Percentiles rank a stretch among this genome's conserved stretches.
These are phyloP conservation scores for Stegastes partitus DNA, from an alignment of 2,113 vertebrate genomes.

Conservation along the genomic window DNA sequence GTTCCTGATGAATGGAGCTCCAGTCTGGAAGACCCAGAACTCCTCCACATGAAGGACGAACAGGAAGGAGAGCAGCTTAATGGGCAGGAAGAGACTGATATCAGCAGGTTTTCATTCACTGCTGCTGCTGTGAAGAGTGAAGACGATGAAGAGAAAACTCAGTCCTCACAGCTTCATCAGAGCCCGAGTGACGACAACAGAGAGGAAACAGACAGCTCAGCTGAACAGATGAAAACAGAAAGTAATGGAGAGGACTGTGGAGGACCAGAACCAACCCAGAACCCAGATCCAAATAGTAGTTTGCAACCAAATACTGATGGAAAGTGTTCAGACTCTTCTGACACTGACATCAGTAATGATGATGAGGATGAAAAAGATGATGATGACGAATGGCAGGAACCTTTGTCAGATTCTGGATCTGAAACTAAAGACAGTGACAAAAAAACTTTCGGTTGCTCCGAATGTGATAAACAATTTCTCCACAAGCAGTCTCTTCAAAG, in stretches of 20 bases:
- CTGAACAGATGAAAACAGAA: too few species aligned
- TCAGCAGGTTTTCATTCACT: not conserved
- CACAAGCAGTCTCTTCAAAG: not conserved
- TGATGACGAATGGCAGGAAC: slow-evolving; percentile 15
- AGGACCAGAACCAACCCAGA: not conserved
- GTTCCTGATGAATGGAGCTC: not conserved
- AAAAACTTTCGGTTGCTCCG: not conserved
- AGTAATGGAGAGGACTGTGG: not conserved
- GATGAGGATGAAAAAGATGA: not conserved
- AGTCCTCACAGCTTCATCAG: slow-evolving; percentile 1
- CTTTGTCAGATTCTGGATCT: slow-evolving; percentile 14
- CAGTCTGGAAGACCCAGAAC: not conserved
- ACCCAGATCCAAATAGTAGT: not conserved
- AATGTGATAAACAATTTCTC: not conserved
- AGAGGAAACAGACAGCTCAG: not conserved
- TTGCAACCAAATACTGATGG: not conserved
- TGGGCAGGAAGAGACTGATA: too few species aligned
- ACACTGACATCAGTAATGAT: slow-evolving; percentile 33
- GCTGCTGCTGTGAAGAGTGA: slow-evolving; percentile 7
- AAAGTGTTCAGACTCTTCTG: not conserved
- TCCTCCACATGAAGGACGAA: not conserved
- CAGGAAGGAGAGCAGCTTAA: slow-evolving; percentile 3
- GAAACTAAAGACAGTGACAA: not conserved
- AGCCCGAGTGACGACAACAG: not conserved
- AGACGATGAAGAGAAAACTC: not conserved